Conservation (phyloP, 2,888 invertebrate genomes). For the Ctenicera cuprea region DNA sequence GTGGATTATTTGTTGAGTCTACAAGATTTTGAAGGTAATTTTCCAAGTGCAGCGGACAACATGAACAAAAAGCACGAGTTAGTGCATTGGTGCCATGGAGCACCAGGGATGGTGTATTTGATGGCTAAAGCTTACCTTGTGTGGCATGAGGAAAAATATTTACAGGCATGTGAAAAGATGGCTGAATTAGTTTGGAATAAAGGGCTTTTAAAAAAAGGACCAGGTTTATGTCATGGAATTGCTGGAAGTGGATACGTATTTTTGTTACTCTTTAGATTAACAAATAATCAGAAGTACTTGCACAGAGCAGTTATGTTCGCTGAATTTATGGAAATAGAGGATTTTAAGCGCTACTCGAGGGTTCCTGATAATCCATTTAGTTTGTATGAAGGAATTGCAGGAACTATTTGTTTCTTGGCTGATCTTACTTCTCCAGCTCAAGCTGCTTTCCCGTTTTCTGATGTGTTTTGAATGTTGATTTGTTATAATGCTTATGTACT, state of each 20-base stretch:
- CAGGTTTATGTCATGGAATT: conserved; percentile 92
- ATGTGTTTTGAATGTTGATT: conserved; percentile 75
- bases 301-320: conserved; percentile 86
- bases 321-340: conserved; percentile 81
- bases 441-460: conserved; percentile 90
- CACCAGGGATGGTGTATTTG: conserved; percentile 87
- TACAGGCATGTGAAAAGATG: conserved; percentile 80
- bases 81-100: conserved; percentile 95
- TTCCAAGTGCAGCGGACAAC: conserved; percentile 81
- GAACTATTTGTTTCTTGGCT: conserved; percentile 87
- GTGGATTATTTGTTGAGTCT: conserved; percentile 81
- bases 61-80: conserved; percentile 79
- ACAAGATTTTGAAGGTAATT: conserved; percentile 80
- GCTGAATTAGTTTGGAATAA: conserved; percentile 88
- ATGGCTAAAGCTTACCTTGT: conserved; percentile 87
- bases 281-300: conserved; percentile 82
- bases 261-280: conserved; percentile 84
- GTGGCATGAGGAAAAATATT: conserved; percentile 84
- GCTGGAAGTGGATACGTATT: conserved; percentile 90
- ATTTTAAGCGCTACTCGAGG: conserved; percentile 80
- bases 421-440: conserved; percentile 84
- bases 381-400: conserved; percentile 91
- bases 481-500: background rate
- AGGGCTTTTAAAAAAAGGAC: conserved; percentile 90
- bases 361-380: conserved; percentile 89